Evolutionary conservation across 2,113 vertebrate genomes (phyloP).

Genomic region (Bos indicus): DNA sequence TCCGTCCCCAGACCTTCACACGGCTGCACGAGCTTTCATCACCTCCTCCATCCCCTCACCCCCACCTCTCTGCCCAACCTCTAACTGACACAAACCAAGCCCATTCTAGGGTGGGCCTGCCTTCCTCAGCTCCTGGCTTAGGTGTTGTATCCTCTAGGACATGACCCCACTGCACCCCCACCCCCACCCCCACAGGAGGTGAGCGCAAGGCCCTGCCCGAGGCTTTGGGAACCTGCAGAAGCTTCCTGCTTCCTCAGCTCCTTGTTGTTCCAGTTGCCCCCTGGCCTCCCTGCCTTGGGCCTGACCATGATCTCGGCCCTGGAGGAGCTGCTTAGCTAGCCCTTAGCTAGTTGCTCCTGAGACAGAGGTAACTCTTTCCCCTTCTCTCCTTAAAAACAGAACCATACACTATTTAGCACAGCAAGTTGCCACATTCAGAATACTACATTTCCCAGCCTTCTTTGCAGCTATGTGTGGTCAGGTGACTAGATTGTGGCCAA

Average conservation of each 20-base stretch:
- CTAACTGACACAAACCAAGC: neutral
- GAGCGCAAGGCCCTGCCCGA: neutral
- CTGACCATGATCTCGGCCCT: neutral
- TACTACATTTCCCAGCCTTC: neutral
- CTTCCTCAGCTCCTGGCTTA: neutral
- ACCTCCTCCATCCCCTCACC: neutral
- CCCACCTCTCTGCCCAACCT: accelerated
- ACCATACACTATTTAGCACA: neutral
- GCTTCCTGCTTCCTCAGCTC: neutral
- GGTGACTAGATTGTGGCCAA: neutral
- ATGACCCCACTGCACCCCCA: neutral
- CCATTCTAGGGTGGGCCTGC: neutral
- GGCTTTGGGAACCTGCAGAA: neutral
- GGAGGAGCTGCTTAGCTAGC: neutral
- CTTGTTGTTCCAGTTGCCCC: accelerated
- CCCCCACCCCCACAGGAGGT: neutral
- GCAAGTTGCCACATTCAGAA: neutral
- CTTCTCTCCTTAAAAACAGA: neutral
- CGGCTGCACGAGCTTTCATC: accelerated
- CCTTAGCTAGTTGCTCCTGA: neutral
- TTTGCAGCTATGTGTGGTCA: neutral
- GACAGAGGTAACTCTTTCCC: neutral
- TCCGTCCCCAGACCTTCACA: accelerated
- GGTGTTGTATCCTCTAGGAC: neutral
- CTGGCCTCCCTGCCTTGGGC: accelerated